Evolutionary conservation across 2,888 invertebrate genomes (phyloP).

Genomic region (Deroplatys truncata): DNA sequence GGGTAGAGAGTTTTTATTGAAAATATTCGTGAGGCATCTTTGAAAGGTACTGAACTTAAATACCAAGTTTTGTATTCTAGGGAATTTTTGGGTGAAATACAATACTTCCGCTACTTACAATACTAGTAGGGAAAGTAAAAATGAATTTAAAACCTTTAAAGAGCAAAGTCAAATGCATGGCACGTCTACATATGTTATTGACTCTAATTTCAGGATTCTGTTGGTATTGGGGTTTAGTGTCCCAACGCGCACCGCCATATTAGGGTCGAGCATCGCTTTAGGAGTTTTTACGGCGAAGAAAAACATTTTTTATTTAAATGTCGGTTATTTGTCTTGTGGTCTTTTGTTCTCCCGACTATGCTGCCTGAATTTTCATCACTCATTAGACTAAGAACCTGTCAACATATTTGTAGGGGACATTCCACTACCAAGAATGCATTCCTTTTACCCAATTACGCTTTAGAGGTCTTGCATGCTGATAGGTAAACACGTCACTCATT

Average conservation of each 20-base stretch:
- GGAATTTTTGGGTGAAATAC: no score
- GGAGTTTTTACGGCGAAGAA: not conserved
- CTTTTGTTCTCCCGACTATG: not conserved
- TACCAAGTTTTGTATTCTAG: no score
- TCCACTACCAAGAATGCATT: not conserved
- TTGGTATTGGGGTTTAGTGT: no score
- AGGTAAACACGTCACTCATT: not conserved
- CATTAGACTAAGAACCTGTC: not conserved
- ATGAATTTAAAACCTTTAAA: no score
- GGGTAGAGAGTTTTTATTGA: no score
- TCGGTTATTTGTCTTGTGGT: not conserved
- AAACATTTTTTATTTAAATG: not conserved
- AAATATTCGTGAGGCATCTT: no score
- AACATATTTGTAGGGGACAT: not conserved
- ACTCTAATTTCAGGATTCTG: no score
- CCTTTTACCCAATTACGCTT: not conserved
- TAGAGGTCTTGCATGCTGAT: not conserved
- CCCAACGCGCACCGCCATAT: not conserved
- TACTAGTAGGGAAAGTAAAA: no score
- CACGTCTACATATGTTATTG: no score
- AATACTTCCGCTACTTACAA: no score
- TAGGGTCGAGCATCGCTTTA: not conserved
- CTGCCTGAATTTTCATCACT: not conserved
- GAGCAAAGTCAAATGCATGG: no score
- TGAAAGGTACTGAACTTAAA: no score